Evolutionary conservation across 1,140 invertebrate species (phyloP), one percentile per base, ranked within the genome.

Genomic region (Eubasilissa regina): DNA sequence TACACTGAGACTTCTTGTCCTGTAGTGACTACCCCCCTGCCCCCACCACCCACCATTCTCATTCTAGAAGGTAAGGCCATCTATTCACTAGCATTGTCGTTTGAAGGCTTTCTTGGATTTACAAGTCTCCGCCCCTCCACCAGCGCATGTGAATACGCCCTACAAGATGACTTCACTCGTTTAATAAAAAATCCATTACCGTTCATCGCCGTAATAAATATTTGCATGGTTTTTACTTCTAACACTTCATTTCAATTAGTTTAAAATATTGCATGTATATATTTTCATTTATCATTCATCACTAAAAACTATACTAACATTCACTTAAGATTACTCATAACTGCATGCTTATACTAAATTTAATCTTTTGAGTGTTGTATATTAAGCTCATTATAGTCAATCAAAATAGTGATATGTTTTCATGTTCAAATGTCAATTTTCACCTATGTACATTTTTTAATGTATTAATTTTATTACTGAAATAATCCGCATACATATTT

Each of bases 61-160:
- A 93, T 94, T 84, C 87, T 94, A 77, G 93, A 94, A 94, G 94
- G 94, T 94, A 92, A 93, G 91, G 87, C 87, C 83, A 72, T 85
- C 84, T 83, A 84, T 84, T 80, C 66, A 70, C 51, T 77, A 8
- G 17, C 53, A 19, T 25, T 45, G n/a, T 56, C 60, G 81, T 77
- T 82, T 82, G 77, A 60, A 72, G 47, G 70, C 77, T 81, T 81
- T 44, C 74, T 77, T 55, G 56, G 25, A 60, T 47, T 75, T 45
- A 79, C 44, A 76, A 73, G 25, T 76, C 55, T 70, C 62, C 21
- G 64, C 56, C 72, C 77, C 45, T 35, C 62, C 66, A 73, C 10
- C 76, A 17, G 66, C n/a, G 79, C 79, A 77, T 81, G 79, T 51
- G 45, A 55, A 53, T 62, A 48, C 19, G 3, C 53, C 4, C 19